These are phyloP conservation scores for Planococcus citri DNA, from an alignment of 1,140 invertebrate species.

Conservation along the genomic window DNA sequence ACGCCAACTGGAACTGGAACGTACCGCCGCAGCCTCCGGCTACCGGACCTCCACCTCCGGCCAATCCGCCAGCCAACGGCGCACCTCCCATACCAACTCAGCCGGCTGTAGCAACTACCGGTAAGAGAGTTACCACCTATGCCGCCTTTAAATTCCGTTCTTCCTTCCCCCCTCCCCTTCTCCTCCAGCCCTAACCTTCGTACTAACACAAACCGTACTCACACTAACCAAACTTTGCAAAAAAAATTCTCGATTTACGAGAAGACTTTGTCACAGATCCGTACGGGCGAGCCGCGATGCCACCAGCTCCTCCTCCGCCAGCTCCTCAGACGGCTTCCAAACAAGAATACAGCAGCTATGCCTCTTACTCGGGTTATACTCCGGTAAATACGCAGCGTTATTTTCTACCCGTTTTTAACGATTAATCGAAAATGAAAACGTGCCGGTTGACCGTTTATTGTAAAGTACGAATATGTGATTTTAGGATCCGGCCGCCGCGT, in stretches of 20 bases:
- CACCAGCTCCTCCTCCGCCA: background rate
- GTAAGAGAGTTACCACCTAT: no score
- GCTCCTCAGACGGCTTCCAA: background rate
- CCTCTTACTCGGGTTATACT: background rate
- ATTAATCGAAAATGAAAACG: no score
- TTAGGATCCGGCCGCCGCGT: background rate
- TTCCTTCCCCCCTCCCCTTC: no score
- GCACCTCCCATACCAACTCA: background rate
- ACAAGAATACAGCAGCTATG: background rate
- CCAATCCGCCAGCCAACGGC: background rate
- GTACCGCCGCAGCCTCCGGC: background rate
- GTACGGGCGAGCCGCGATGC: background rate
- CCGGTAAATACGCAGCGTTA: background rate
- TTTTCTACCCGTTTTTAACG: no score
- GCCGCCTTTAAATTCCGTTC: no score
- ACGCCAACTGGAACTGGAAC: constrained; percentile 5
- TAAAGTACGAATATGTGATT: background rate
- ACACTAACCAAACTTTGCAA: background rate
- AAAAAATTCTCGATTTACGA: background rate
- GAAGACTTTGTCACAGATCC: background rate
- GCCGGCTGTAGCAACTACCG: background rate
- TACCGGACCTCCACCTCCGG: background rate
- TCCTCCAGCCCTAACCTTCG: no score
- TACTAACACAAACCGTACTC: no score
- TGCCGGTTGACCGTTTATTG: no score